phyloP scores from a whole-genome alignment of 2,888 invertebrate genomes.

The Eristalis tenax region DNA sequence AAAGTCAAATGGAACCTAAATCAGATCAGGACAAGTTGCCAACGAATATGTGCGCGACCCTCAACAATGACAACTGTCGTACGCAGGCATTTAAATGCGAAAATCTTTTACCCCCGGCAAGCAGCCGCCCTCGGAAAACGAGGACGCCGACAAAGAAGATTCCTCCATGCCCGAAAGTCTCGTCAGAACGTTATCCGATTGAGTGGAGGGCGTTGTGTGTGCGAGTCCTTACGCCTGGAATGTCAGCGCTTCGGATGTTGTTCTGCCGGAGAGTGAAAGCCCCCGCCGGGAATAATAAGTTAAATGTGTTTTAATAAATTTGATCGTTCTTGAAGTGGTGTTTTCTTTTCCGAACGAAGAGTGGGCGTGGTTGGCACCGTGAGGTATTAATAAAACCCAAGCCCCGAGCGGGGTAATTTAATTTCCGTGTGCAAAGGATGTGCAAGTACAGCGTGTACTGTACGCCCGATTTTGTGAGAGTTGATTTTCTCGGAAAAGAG shows the following conservation, averaged over 20 bases:
- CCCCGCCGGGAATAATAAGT: slow-evolving; percentile 33
- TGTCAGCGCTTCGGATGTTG: background rate
- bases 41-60: slow-evolving; percentile 1
- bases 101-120: background rate
- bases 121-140: too few species aligned
- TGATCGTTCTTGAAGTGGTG: slow-evolving; percentile 38
- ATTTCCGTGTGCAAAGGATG: background rate
- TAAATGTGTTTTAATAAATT: slow-evolving; percentile 60
- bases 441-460: background rate
- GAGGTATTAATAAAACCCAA: slow-evolving; percentile 3
- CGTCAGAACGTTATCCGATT: slow-evolving; percentile 30
- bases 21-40: slow-evolving; percentile 10
- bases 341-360: background rate
- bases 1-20: slow-evolving; percentile 25
- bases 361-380: background rate
- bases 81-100: background rate
- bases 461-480: background rate
- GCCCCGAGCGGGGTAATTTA: slow-evolving; percentile 3
- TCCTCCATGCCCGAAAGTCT: background rate
- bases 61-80: slow-evolving; percentile 23
- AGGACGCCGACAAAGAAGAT: slow-evolving; percentile 33
- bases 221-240: background rate
- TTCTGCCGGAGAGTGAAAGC: background rate
- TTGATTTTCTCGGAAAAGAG: background rate
- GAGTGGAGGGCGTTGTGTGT: background rate